phyloP scores from a whole-genome alignment of 1,140 invertebrate species.

The Macrobrachium nipponense region DNA sequence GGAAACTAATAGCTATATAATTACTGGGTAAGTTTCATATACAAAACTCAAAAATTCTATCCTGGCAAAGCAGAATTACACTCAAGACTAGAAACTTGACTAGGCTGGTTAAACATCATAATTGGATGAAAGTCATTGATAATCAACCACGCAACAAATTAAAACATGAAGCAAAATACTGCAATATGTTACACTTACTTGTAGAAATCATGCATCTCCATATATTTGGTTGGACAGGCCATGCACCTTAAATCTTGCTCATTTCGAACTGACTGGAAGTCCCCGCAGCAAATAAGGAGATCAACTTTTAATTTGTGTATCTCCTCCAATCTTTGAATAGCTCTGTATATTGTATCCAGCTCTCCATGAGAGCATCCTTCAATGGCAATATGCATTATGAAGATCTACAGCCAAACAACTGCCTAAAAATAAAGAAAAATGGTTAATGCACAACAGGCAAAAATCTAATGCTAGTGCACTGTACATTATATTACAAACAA shows the following conservation, averaged over 20 bases:
- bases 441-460: not conserved
- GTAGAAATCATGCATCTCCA: conserved; percentile 92
- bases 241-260: conserved; percentile 77
- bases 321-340: conserved; percentile 80
- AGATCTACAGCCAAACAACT: not conserved
- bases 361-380: conserved; percentile 99
- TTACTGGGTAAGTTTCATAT: no score
- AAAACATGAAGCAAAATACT: no score
- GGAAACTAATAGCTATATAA: no score
- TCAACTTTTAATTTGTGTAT: conserved; percentile 82
- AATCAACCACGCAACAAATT: no score
- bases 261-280: conserved; percentile 86
- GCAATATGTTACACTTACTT: conserved; percentile 77
- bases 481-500: not conserved
- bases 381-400: conserved; percentile 90
- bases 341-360: conserved; percentile 93
- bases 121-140: no score
- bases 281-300: conserved; percentile 95
- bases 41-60: no score
- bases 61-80: no score
- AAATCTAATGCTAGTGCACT: not conserved
- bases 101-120: no score
- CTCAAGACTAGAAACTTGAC: no score
- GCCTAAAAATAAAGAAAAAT: conserved; percentile 1
- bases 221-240: conserved; percentile 94